phyloP scores from a whole-genome alignment of 2,113 vertebrate species.

The Collichthys lucidus region DNA sequence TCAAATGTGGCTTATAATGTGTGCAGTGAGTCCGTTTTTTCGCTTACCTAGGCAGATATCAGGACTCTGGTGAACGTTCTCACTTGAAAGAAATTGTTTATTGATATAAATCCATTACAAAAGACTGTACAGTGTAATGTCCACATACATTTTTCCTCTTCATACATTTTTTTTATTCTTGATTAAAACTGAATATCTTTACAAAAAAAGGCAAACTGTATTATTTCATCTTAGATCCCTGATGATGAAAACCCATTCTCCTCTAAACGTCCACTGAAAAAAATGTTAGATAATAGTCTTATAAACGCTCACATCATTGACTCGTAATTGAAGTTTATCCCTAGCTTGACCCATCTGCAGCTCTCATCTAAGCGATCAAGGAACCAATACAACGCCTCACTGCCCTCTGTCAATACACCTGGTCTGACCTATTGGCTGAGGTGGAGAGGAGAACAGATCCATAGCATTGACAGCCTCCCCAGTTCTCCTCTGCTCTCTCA shows the following conservation, averaged over 20 bases:
- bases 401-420: constrained; percentile 67
- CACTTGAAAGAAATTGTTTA: constrained; percentile 57
- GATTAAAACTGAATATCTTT: not conserved
- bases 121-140: constrained; percentile 28
- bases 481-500: constrained; percentile 64
- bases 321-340: constrained; percentile 68
- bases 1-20: constrained; percentile 65
- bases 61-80: constrained; percentile 19
- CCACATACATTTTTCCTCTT: constrained; percentile 14
- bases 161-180: constrained; percentile 20
- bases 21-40: constrained; percentile 18
- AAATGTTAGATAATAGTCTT: constrained; percentile 42
- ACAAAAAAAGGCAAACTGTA: constrained; percentile 28
- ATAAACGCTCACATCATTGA: constrained; percentile 58
- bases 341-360: constrained; percentile 57
- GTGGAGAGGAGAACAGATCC: constrained; percentile 61
- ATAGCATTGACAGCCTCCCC: constrained; percentile 62
- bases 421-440: constrained; percentile 71
- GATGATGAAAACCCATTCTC: constrained; percentile 23
- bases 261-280: constrained; percentile 4
- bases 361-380: constrained; percentile 62
- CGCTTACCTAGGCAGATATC: constrained; percentile 33
- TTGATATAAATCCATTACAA: constrained; percentile 43
- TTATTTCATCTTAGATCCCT: constrained; percentile 7
- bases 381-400: constrained; percentile 69